These are phyloP conservation scores for Pogonocichla stellata DNA, from an alignment of 2,113 vertebrate genomes.

Conservation along the genomic window DNA sequence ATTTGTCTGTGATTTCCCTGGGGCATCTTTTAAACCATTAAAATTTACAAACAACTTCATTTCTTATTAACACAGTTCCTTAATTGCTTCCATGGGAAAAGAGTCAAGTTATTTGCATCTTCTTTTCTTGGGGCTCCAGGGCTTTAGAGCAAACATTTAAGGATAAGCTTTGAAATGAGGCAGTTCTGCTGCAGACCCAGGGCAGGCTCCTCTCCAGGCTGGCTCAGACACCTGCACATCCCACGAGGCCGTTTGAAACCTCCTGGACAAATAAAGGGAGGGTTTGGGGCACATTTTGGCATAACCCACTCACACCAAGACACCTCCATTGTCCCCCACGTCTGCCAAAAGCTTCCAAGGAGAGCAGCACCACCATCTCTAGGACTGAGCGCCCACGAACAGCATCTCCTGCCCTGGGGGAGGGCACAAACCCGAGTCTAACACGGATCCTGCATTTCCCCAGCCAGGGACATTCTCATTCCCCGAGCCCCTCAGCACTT, in stretches of 20 bases:
- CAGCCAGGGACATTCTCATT: not conserved
- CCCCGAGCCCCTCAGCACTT: not conserved
- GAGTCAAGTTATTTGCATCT: conserved; percentile 60
- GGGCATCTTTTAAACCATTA: conserved; percentile 62
- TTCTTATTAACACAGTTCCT: conserved; percentile 69
- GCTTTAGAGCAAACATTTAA: conserved; percentile 11
- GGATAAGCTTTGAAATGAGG: not conserved
- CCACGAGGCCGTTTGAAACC: rapidly evolving
- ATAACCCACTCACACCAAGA: rapidly evolving
- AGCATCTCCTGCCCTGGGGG: rapidly evolving
- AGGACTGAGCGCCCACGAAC: rapidly evolving
- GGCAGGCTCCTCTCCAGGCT: not conserved
- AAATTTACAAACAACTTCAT: conserved; percentile 62
- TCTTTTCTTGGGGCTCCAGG: conserved; percentile 45
- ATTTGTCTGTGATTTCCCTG: conserved; percentile 57
- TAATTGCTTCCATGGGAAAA: conserved; percentile 74
- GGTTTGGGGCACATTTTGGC: rapidly evolving
- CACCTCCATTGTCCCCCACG: rapidly evolving
- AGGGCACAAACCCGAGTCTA: rapidly evolving
- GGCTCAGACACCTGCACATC: not conserved
- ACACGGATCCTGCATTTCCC: not conserved
- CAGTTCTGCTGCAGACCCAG: not conserved
- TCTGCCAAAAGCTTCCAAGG: not conserved
- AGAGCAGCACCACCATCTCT: not conserved
- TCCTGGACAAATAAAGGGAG: not conserved